These are phyloP conservation scores for Myopa testacea DNA, from an alignment of 2,888 invertebrate species.

Conservation along the genomic window DNA sequence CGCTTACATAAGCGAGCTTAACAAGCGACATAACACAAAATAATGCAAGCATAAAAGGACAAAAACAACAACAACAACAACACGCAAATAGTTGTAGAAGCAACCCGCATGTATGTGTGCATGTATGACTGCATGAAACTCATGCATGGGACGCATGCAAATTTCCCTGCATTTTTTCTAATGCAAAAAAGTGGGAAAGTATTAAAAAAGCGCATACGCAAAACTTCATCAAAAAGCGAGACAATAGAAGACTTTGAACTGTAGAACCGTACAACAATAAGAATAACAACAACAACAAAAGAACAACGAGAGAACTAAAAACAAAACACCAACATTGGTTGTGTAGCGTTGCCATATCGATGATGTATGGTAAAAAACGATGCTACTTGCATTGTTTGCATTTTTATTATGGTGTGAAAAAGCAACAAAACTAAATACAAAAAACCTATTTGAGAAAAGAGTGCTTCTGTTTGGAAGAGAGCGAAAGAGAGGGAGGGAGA, in stretches of 20 bases:
- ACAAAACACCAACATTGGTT: not conserved
- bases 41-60: not conserved
- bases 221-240: not conserved
- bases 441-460: not conserved
- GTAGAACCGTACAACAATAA: not conserved
- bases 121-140: not conserved
- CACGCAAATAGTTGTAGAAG: constrained; percentile 3
- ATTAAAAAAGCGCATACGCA: not conserved
- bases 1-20: constrained; percentile 31
- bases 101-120: constrained; percentile 10
- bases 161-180: not conserved
- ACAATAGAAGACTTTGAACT: not conserved
- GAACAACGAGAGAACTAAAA: not conserved
- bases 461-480: not conserved
- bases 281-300: not conserved
- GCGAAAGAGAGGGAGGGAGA: too few species aligned
- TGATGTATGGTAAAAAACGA: not conserved
- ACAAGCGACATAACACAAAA: constrained; percentile 22
- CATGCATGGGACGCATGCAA: not conserved
- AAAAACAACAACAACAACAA: constrained; percentile 14
- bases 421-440: not conserved
- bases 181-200: not conserved
- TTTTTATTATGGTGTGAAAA: not conserved
- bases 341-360: constrained; percentile 25
- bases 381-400: constrained; percentile 12